Evolutionary conservation across 2,113 vertebrate genomes (phyloP).

Genomic region (Sus scrofa): DNA sequence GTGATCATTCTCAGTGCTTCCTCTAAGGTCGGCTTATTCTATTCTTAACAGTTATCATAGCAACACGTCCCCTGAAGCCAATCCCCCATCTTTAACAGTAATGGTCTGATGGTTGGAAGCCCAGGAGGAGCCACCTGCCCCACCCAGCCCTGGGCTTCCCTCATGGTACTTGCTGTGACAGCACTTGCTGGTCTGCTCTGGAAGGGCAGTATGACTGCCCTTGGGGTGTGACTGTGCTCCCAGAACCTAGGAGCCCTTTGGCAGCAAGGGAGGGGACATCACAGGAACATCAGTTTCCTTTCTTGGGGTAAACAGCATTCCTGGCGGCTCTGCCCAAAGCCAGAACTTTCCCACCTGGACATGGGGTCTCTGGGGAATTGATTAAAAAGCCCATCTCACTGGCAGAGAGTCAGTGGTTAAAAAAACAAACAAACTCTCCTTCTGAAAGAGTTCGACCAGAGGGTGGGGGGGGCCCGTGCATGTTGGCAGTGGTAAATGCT

Average conservation of each 20-base stretch:
- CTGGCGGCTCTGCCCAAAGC: background rate
- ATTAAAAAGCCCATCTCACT: background rate
- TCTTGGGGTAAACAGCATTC: background rate
- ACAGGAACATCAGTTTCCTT: background rate
- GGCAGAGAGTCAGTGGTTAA: background rate
- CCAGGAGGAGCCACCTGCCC: background rate
- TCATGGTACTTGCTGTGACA: fast-evolving
- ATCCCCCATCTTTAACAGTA: background rate
- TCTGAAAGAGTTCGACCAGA: background rate
- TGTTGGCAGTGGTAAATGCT: fast-evolving
- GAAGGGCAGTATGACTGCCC: background rate
- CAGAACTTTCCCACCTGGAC: background rate
- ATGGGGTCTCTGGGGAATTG: background rate
- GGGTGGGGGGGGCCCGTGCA: background rate
- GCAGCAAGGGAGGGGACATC: background rate
- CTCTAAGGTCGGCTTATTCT: background rate
- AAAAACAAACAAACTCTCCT: background rate
- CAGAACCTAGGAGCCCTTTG: background rate
- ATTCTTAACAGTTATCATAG: no score
- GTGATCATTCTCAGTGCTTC: background rate
- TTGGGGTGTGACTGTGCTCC: background rate
- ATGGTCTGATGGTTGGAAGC: background rate
- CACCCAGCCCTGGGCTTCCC: background rate
- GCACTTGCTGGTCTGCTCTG: background rate
- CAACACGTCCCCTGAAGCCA: background rate